These are phyloP conservation scores for Platygyra sinensis DNA, from an alignment of 64 coral and sea anemone species.

Conservation along the genomic window DNA sequence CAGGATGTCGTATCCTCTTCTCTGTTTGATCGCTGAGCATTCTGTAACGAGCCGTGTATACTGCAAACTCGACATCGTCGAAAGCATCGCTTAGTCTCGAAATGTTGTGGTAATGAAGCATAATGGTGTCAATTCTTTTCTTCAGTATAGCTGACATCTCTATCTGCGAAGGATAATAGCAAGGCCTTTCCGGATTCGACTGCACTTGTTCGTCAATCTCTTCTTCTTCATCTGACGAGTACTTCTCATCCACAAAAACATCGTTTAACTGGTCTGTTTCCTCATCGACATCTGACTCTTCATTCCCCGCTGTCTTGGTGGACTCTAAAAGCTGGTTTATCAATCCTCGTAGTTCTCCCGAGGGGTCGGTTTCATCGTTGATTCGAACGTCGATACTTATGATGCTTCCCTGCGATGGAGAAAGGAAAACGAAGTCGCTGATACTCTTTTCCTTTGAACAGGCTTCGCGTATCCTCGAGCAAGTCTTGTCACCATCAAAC, in stretches of 20 bases:
- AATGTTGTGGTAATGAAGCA: slow-evolving; percentile 60
- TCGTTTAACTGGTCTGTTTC: background rate
- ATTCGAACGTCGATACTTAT: background rate
- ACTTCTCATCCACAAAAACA: background rate
- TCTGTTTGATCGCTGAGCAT: slow-evolving; percentile 74
- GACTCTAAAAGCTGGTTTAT: background rate
- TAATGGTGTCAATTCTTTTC: slow-evolving; percentile 50
- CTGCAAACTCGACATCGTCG: slow-evolving; percentile 51
- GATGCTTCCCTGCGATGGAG: background rate
- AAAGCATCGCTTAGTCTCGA: slow-evolving; percentile 24
- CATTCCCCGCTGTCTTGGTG: background rate
- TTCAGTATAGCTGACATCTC: slow-evolving; percentile 60
- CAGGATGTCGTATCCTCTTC: slow-evolving; percentile 55
- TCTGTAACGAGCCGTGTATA: slow-evolving; percentile 68
- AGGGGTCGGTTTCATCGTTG: background rate
- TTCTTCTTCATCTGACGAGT: slow-evolving; percentile 29
- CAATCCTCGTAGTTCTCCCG: background rate
- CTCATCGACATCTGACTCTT: background rate
- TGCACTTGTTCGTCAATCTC: slow-evolving; percentile 32
- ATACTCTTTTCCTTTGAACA: background rate
- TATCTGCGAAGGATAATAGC: slow-evolving; percentile 60
- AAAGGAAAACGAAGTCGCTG: background rate
- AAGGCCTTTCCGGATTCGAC: slow-evolving; percentile 23
- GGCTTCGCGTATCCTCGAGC: background rate
- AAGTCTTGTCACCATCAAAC: background rate